Conservation (phyloP, 1,140 invertebrate species). For the Ptiloglossa arizonensis region DNA sequence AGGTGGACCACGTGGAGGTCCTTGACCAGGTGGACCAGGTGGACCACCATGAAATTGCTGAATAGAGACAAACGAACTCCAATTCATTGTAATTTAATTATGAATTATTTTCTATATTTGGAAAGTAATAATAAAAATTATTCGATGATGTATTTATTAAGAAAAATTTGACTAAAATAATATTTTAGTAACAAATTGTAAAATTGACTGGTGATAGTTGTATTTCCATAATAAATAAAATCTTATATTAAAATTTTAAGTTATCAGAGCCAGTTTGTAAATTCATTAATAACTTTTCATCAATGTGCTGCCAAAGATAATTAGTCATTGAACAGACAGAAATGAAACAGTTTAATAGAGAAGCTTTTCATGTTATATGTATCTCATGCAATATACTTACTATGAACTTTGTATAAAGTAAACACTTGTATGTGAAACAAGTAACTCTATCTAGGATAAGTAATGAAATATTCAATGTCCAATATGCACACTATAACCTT, state of each 20-base stretch:
- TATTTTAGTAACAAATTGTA: neutral
- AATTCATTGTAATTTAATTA: slow-evolving; percentile 50
- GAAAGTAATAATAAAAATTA: slow-evolving; percentile 34
- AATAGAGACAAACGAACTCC: slow-evolving; percentile 47
- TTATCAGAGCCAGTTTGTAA: slow-evolving; percentile 41
- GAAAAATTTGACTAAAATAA: neutral
- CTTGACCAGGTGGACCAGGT: slow-evolving; percentile 84
- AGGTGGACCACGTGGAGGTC: slow-evolving; percentile 84
- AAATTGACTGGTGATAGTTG: slow-evolving; percentile 1
- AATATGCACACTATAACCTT: neutral
- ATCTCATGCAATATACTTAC: slow-evolving; percentile 17
- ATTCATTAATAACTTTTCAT: slow-evolving; percentile 7
- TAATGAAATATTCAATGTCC: neutral
- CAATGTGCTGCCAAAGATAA: neutral
- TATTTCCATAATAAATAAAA: slow-evolving; percentile 12
- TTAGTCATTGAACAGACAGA: neutral
- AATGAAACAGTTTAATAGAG: slow-evolving; percentile 7
- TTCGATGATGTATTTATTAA: neutral
- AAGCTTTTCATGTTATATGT: slow-evolving; percentile 40
- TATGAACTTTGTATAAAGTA: neutral
- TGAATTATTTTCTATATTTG: slow-evolving; percentile 26
- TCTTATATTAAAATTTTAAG: neutral
- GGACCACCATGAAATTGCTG: slow-evolving; percentile 85
- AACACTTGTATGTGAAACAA: neutral
- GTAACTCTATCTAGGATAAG: no score